phyloP scores from a whole-genome alignment of 2,113 vertebrate species.

The Balaenoptera acutorostrata region DNA sequence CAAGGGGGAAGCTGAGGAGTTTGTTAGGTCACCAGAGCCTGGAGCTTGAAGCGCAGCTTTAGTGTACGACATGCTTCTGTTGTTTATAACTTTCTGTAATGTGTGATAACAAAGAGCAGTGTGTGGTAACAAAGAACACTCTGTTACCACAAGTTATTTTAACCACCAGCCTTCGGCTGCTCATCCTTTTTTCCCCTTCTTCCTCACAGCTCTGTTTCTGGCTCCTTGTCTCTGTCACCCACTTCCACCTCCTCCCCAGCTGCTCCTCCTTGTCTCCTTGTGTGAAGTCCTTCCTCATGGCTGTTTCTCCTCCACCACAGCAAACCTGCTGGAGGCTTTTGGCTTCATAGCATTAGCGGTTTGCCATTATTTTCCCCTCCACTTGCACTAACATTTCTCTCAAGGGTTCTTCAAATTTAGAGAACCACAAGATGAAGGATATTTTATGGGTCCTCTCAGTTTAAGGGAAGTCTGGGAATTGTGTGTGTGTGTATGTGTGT shows the following conservation, averaged over 20 bases:
- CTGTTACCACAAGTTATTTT: constrained; percentile 77
- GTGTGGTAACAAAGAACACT: constrained; percentile 76
- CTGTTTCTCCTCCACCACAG: background rate
- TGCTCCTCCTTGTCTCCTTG: constrained; percentile 58
- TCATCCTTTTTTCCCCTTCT: constrained; percentile 70
- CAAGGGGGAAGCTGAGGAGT: constrained; percentile 30
- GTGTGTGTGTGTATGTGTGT: background rate
- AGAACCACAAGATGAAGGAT: background rate
- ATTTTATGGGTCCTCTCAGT: background rate
- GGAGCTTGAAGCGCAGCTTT: constrained; percentile 48
- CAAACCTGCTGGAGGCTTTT: constrained; percentile 33
- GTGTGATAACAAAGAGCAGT: constrained; percentile 78
- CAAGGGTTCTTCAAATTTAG: background rate
- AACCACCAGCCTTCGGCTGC: constrained; percentile 69
- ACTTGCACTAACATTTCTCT: background rate
- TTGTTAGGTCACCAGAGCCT: constrained; percentile 63
- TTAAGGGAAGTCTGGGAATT: background rate
- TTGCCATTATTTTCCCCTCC: background rate
- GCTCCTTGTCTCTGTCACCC: constrained; percentile 65
- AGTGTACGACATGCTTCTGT: constrained; percentile 67
- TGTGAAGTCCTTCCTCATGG: constrained; percentile 47
- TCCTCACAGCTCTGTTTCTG: constrained; percentile 71
- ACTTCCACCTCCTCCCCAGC: constrained; percentile 73
- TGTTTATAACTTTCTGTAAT: constrained; percentile 74
- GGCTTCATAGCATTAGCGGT: background rate